phyloP scores from a whole-genome alignment of 1,140 invertebrate species.

The Homalodisca vitripennis region DNA sequence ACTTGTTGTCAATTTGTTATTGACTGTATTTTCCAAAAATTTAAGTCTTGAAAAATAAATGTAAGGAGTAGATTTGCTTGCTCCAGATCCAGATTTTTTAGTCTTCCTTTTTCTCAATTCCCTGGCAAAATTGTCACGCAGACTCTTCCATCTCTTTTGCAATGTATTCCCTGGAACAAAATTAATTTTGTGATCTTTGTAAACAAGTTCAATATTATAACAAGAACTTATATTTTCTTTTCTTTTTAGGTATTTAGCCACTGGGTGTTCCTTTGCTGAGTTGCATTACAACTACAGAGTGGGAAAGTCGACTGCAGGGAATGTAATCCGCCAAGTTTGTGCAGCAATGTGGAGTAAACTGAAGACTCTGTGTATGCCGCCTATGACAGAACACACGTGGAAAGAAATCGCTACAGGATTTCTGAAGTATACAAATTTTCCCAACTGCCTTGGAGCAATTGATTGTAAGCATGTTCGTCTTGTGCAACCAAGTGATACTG shows the following conservation, averaged over 20 bases:
- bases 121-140: background rate
- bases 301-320: background rate
- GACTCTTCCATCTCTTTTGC: background rate
- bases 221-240: too few species aligned
- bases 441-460: background rate
- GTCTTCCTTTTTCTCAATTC: conserved; percentile 1
- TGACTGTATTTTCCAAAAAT: background rate
- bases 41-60: background rate
- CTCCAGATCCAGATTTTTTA: background rate
- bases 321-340: background rate
- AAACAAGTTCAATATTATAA: too few species aligned
- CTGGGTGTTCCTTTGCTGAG: background rate
- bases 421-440: background rate
- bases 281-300: background rate
- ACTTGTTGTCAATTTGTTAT: background rate
- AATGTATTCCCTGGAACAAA: background rate
- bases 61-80: background rate
- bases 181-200: too few species aligned
- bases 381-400: background rate
- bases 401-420: background rate
- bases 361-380: background rate
- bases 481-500: background rate
- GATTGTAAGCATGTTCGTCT: background rate
- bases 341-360: background rate
- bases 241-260: conserved; percentile 12